These are phyloP conservation scores for Botia kubotai DNA, from an alignment of 2,797 vertebrate genomes.

Conservation along the genomic window DNA sequence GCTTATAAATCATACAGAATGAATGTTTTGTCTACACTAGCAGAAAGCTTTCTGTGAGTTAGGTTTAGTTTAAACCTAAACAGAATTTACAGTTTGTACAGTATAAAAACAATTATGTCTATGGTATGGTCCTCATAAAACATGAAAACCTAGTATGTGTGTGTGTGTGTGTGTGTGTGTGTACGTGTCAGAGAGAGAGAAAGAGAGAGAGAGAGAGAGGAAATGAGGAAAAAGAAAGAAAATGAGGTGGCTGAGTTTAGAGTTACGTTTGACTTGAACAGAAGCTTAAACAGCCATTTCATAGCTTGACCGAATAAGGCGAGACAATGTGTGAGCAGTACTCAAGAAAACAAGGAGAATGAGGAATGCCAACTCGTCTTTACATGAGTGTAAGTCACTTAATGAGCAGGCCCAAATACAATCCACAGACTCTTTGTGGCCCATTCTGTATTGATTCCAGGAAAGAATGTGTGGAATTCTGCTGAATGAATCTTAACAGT, in stretches of 20 bases:
- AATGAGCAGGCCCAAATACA: not conserved
- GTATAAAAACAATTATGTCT: no score
- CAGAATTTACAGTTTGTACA: no score
- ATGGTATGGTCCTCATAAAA: no score
- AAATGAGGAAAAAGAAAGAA: not conserved
- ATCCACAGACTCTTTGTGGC: not conserved
- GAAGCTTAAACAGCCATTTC: slow-evolving; percentile 47
- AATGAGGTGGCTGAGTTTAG: slow-evolving; percentile 16
- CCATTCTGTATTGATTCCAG: not conserved
- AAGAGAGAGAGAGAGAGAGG: not conserved
- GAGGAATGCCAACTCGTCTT: not conserved
- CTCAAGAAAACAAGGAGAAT: slow-evolving; percentile 38
- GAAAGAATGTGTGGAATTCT: no score
- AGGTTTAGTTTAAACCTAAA: not conserved
- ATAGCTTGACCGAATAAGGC: slow-evolving; percentile 51
- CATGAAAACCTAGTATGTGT: no score
- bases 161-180: no score
- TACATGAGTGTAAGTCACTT: slow-evolving; percentile 17
- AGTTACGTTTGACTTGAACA: slow-evolving; percentile 21
- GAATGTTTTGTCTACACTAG: no score
- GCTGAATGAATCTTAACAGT: not conserved
- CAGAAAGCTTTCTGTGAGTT: not conserved
- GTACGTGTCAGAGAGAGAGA: not conserved
- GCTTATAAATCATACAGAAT: no score
- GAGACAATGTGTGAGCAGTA: slow-evolving; percentile 2